Percentiles rank a stretch among this genome's conserved stretches.
Conservation (phyloP, 64 coral and sea anemone genomes). For the Montipora efflorescens region DNA sequence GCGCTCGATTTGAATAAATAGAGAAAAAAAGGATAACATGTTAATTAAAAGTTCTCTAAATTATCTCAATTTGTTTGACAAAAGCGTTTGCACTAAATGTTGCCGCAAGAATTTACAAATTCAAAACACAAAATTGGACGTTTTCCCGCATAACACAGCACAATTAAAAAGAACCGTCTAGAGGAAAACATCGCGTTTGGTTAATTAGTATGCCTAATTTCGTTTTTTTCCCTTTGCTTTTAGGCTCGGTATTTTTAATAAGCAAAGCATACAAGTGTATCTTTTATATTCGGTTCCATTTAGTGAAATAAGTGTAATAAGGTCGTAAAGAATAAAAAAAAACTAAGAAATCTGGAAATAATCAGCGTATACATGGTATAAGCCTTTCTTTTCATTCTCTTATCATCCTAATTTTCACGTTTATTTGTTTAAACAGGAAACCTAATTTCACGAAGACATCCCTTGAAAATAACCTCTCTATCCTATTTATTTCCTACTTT, state of each 20-base stretch:
- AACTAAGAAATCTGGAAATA: not conserved
- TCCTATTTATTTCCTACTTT: no score
- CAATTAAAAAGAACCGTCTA: not conserved
- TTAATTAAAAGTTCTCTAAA: not conserved
- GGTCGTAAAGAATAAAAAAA: not conserved
- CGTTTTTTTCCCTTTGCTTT: not conserved
- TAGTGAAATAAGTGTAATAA: not conserved
- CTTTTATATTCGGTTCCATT: not conserved
- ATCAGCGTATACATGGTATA: no score
- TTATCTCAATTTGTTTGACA: not conserved
- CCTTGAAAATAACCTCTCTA: no score
- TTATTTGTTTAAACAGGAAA: no score
- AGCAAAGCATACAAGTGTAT: not conserved
- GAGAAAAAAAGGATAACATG: not conserved
- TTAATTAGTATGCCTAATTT: not conserved
- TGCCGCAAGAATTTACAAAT: not conserved
- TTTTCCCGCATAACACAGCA: not conserved
- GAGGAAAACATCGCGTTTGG: not conserved
- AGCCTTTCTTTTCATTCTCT: no score
- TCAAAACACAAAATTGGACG: not conserved
- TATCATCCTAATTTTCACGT: no score
- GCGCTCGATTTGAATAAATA: not conserved
- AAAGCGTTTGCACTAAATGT: not conserved
- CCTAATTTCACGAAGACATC: no score
- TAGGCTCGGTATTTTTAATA: not conserved